Percentiles rank a stretch among this genome's conserved stretches.
phyloP scores from a whole-genome alignment of 2,888 invertebrate species.

The Diadegma fenestrale region DNA sequence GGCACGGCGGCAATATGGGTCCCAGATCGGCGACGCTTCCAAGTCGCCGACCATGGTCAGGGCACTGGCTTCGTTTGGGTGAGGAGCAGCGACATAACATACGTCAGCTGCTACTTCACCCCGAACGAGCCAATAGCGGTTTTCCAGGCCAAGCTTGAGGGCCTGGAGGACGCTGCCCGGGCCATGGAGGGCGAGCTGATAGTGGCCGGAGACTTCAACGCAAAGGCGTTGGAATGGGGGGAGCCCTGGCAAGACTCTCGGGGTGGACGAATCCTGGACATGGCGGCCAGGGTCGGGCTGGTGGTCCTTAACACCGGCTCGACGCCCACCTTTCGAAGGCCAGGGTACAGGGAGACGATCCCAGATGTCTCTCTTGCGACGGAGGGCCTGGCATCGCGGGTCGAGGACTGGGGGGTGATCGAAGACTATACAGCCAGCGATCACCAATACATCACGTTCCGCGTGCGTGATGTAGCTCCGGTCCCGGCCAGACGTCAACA shows the following conservation, averaged over 20 bases:
- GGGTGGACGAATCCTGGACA: conserved; percentile 20
- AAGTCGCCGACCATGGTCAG: conserved; percentile 17
- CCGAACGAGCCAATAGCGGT: conserved; percentile 59
- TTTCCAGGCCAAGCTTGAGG: conserved; percentile 48
- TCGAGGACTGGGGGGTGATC: conserved; percentile 5
- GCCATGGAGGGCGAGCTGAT: conserved; percentile 60
- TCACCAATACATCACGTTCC: conserved; percentile 9
- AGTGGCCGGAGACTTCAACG: not conserved
- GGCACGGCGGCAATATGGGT: conserved; percentile 64
- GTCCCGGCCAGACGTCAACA: not conserved
- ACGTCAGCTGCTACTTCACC: conserved; percentile 63
- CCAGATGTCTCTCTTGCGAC: not conserved
- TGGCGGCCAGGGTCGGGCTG: conserved; percentile 6
- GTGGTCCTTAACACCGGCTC: conserved; percentile 18
- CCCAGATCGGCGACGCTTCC: conserved; percentile 17
- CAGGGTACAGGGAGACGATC: not conserved
- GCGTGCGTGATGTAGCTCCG: not conserved
- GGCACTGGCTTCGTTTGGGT: conserved; percentile 57
- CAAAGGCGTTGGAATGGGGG: conserved; percentile 2
- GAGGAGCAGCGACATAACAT: conserved; percentile 18
- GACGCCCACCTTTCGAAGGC: not conserved
- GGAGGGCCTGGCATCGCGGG: not conserved
- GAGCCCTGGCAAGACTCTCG: conserved; percentile 2
- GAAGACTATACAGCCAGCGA: not conserved
- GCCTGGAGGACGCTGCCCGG: conserved; percentile 51